Evolutionary conservation across 2,113 vertebrate species (phyloP), one percentile per base, ranked within the genome.

Genomic region (Neogobius melanostomus): DNA sequence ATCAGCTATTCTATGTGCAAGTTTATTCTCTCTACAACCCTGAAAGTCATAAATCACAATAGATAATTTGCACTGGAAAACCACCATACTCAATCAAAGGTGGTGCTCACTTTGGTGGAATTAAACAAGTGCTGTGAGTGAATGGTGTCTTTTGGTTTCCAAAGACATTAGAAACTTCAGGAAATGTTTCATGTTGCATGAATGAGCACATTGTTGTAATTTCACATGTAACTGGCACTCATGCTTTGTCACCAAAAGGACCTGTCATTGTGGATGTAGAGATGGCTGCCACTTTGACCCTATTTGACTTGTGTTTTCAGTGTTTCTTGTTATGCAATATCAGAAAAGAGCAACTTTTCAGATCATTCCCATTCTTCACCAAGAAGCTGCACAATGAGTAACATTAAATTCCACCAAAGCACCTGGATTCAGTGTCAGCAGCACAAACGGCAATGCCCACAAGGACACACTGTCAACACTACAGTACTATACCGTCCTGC

Each of bases 11-110:
- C 88, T 85, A 71, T 81, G 91, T 87, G 85, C 93, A 91, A 88
- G 88, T 91, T 42, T 90, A 91, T 91, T 92, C 90, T 92, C 91
- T 93, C 91, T 90, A 93, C 91, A 68, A 87, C 90, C 92, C 93
- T 92, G 75, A 94, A 74, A 42, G 54, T 79, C 69, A 66, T 47
- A 21, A 66, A 75, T 83, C 68, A 51, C 64, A 60, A 76, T 42
- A 65, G 66, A 79, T 73, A 69, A 74, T 81, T 82, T 83, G 49
- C 75, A 74, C 81, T 73, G 70, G 72, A 82, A 83, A 66, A 74
- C 52, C 74, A 73, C 53, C 5, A 6, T 73, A 36, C 28, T 36
- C 28, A 59, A 65, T 78, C 59, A 72, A 36, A 62, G 46, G 69
- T 43, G 46, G 36, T 75, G 61, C 65, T 73, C 48, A 42, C 49